Evolutionary conservation across 2,888 invertebrate genomes (phyloP).

Genomic region (Erpobdella octoculata): DNA sequence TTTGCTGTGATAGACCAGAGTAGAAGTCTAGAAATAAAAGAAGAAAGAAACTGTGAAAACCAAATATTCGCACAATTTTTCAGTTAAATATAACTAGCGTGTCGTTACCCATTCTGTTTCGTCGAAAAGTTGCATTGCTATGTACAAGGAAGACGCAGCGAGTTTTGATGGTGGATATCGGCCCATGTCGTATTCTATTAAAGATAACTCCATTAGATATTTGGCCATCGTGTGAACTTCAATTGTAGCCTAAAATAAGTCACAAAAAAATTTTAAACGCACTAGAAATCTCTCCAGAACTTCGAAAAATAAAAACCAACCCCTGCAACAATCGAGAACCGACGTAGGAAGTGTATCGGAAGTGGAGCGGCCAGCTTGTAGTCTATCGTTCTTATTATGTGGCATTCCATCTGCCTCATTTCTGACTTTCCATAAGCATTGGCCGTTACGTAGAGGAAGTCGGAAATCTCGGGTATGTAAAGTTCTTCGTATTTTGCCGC

Average conservation of each 20-base stretch:
- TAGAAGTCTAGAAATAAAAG: neutral
- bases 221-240: conserved; percentile 74
- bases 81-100: neutral
- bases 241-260: conserved; percentile 59
- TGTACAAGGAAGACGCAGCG: conserved; percentile 71
- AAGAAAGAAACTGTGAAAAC: too few species aligned
- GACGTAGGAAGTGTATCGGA: conserved; percentile 77
- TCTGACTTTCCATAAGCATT: conserved; percentile 72
- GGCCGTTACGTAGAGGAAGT: conserved; percentile 85
- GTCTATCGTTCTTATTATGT: conserved; percentile 66
- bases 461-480: conserved; percentile 73
- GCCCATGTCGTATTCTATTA: conserved; percentile 72
- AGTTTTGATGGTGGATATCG: conserved; percentile 71
- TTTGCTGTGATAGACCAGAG: conserved; percentile 60
- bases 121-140: conserved; percentile 58
- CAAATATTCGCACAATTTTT: neutral
- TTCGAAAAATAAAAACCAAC: conserved; percentile 50
- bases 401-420: conserved; percentile 72
- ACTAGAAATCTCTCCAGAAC: too few species aligned
- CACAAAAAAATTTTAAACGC: neutral
- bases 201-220: conserved; percentile 76
- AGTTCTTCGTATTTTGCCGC: conserved; percentile 93
- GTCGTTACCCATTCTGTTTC: conserved; percentile 45
- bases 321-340: conserved; percentile 56
- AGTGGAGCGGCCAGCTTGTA: conserved; percentile 78